These are phyloP conservation scores for Hecatera dysodea DNA, from an alignment of 2,888 invertebrate species.

Conservation along the genomic window DNA sequence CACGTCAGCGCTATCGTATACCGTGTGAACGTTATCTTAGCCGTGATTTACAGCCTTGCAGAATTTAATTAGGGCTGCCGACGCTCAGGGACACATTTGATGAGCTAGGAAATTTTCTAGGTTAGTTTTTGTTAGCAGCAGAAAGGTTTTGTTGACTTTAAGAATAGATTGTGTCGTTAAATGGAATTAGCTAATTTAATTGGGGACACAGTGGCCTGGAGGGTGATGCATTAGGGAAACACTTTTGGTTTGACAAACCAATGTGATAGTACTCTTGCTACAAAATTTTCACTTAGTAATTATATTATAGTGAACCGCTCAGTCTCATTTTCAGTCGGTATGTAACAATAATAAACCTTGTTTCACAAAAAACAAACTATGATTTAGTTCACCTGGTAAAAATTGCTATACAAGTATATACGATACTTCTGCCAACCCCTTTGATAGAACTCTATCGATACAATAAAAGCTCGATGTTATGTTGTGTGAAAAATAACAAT, in stretches of 20 bases:
- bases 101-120: slow-evolving; percentile 46
- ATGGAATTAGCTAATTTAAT: slow-evolving; percentile 33
- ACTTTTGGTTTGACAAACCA: background rate
- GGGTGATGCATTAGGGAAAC: background rate
- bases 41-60: slow-evolving; percentile 72
- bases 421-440: background rate
- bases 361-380: too few relatives aligned
- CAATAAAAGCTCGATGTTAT: slow-evolving; percentile 27
- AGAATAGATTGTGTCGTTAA: slow-evolving; percentile 19
- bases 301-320: background rate
- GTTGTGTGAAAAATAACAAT: slow-evolving; percentile 39
- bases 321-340: background rate
- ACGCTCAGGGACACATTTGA: slow-evolving; percentile 51
- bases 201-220: background rate
- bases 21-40: slow-evolving; percentile 71
- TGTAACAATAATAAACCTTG: too few relatives aligned
- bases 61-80: slow-evolving; percentile 70
- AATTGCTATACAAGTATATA: too few relatives aligned
- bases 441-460: slow-evolving; percentile 10
- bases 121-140: slow-evolving; percentile 29
- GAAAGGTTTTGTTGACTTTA: slow-evolving; percentile 36
- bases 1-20: slow-evolving; percentile 63
- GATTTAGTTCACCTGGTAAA: background rate
- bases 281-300: background rate
- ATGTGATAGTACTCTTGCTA: background rate